Conservation (phyloP, 1,140 invertebrate genomes). For the Melitaea cinxia region DNA sequence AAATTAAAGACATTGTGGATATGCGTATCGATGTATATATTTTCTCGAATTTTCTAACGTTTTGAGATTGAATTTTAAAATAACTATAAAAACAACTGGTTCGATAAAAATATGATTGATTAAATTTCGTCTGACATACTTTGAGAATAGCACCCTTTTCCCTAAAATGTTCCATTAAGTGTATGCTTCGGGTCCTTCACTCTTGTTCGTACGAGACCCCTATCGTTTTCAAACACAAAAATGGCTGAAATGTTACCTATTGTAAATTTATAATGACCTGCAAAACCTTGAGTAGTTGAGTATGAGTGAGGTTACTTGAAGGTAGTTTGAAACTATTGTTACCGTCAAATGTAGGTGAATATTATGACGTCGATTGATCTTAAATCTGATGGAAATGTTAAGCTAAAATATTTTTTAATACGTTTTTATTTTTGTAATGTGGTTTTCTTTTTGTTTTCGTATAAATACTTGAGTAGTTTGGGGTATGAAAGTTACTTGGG, state of each 20-base stretch:
- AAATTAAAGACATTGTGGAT: too few species aligned
- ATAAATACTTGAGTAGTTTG: too few species aligned
- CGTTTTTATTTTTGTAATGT: too few species aligned
- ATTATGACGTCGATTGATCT: too few species aligned
- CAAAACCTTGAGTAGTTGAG: slow-evolving; percentile 5
- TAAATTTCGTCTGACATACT: not conserved
- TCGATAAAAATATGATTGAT: not conserved
- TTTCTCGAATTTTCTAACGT: too few species aligned
- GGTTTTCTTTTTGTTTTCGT: too few species aligned
- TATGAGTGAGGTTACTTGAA: not conserved
- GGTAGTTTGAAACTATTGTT: not conserved
- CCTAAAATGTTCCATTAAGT: slow-evolving; percentile 29
- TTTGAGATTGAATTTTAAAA: too few species aligned
- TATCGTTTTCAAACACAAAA: slow-evolving; percentile 8
- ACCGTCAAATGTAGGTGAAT: not conserved
- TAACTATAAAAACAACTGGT: not conserved
- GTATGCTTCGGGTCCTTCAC: slow-evolving; percentile 28
- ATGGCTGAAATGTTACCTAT: slow-evolving; percentile 26
- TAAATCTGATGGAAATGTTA: too few species aligned
- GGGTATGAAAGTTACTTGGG: too few species aligned
- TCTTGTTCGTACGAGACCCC: slow-evolving; percentile 18
- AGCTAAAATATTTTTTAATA: too few species aligned
- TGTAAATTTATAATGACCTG: slow-evolving; percentile 30
- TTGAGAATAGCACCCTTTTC: slow-evolving; percentile 11
- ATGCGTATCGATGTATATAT: too few species aligned